Conservation (phyloP, 2,113 vertebrate species). For the Nothobranchius kuhntae region DNA sequence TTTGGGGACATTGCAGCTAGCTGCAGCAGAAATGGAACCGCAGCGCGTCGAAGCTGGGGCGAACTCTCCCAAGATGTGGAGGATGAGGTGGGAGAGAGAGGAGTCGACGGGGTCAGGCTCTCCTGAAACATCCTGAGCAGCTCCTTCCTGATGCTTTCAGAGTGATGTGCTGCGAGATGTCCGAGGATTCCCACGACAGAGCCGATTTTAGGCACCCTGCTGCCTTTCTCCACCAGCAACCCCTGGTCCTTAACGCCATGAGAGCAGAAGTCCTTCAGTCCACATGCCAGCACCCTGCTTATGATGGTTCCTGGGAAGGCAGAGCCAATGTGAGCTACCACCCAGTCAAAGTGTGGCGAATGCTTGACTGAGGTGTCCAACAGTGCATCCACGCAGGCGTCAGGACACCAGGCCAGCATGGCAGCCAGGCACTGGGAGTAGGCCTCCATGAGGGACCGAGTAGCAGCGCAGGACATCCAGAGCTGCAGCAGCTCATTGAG, state of each 20-base stretch:
- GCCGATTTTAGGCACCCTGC: slow-evolving; percentile 89
- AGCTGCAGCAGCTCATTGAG: slow-evolving; percentile 93
- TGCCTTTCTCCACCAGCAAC: slow-evolving; percentile 77
- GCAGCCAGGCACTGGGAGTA: slow-evolving; percentile 92
- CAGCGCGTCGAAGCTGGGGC: slow-evolving; percentile 83
- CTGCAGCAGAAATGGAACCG: slow-evolving; percentile 91
- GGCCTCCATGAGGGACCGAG: slow-evolving; percentile 89
- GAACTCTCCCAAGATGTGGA: slow-evolving; percentile 78
- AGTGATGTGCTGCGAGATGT: slow-evolving; percentile 88
- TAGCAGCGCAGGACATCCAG: slow-evolving; percentile 93
- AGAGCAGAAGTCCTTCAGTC: slow-evolving; percentile 92
- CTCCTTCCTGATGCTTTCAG: slow-evolving; percentile 91
- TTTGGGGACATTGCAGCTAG: slow-evolving; percentile 89
- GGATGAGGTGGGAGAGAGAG: slow-evolving; percentile 64
- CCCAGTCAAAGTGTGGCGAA: slow-evolving; percentile 96
- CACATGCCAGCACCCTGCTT: slow-evolving; percentile 90
- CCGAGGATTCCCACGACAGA: slow-evolving; percentile 94
- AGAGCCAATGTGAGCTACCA: slow-evolving; percentile 94
- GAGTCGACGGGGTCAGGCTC: slow-evolving; percentile 77
- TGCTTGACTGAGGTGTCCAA: slow-evolving; percentile 94
- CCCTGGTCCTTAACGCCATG: slow-evolving; percentile 79
- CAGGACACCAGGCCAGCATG: slow-evolving; percentile 89
- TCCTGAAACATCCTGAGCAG: slow-evolving; percentile 92
- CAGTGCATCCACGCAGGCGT: slow-evolving; percentile 92
- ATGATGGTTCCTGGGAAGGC: slow-evolving; percentile 95